phyloP scores from a whole-genome alignment of 2,888 invertebrate species.

The Chymomyza procnemis region DNA sequence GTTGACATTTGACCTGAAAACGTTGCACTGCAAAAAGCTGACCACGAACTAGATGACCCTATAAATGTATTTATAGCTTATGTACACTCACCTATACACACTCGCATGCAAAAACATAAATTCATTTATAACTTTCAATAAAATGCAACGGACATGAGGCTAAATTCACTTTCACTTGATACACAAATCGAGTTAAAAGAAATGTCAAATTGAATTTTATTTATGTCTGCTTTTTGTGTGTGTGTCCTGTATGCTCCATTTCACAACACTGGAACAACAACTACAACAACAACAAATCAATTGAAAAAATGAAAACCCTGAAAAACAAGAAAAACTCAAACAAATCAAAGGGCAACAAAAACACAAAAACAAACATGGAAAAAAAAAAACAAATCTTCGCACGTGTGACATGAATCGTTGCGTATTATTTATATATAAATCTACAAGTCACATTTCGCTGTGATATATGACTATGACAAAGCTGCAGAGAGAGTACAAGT shows the following conservation, averaged over 20 bases:
- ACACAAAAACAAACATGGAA: slow-evolving; percentile 1
- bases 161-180: slow-evolving; percentile 55
- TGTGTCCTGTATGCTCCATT: slow-evolving; percentile 48
- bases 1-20: too few species aligned
- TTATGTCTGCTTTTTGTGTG: slow-evolving; percentile 36
- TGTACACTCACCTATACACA: neutral
- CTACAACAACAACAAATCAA: slow-evolving; percentile 24
- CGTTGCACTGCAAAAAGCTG: too few species aligned
- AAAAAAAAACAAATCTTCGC: slow-evolving; percentile 16
- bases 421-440: slow-evolving; percentile 4
- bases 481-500: neutral
- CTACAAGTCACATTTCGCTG: slow-evolving; percentile 5
- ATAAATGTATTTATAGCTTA: neutral
- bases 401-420: slow-evolving; percentile 6
- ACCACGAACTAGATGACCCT: too few species aligned
- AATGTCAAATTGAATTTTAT: slow-evolving; percentile 62
- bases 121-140: slow-evolving; percentile 56
- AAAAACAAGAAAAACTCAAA: neutral
- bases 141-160: slow-evolving; percentile 38
- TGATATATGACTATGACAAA: neutral
- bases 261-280: slow-evolving; percentile 27
- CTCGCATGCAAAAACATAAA: slow-evolving; percentile 33
- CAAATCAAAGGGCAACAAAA: neutral
- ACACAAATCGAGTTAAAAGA: slow-evolving; percentile 57
- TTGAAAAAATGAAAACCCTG: slow-evolving; percentile 1